Evolutionary conservation across 1,140 invertebrate genomes (phyloP), one percentile per base, ranked within the genome.

Genomic region (Phenacoccus solenopsis): DNA sequence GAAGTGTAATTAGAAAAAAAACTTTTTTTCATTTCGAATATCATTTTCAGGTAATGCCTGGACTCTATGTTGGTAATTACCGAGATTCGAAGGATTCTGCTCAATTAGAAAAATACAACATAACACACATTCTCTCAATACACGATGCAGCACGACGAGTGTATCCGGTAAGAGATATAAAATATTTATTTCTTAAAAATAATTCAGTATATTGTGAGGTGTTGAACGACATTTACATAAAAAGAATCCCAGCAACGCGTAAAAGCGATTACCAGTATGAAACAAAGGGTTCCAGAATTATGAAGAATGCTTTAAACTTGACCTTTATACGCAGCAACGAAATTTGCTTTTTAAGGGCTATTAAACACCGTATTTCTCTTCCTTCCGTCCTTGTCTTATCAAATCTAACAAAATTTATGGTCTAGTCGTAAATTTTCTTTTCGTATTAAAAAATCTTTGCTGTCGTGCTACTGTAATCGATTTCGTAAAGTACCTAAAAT

Each of bases 81-180:
- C 83, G 93, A 75, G 94, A 98, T 81, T 94, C 94, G 20, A 96
- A 96, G 80, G 94, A 97, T 80, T 78, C 85, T 13, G 84, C 88
- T 74, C 93, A 97, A 79, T 81, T 97, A 74, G 87, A 90, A 74
- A 87, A 89, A 72, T 90, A 91, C 81, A 87, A 90, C 75, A 98
- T 98, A 72, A 95, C 93, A 20, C 94, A 98, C 79, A 97, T 98
- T 73, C 82, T 98, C 68, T 90, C 94, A 71, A 94, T 98, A 78
- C 93, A 96, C 82, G 94, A 97, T 81, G 90, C 91, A 72, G 93
- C 94, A 13, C 85, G 90, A 73, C 85, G 88, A 80, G 80, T 94
- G 71, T 87, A 93, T 78, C 86, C 88, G 56, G 91, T 94, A 80
- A 85, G 85, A 85, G 74, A 30, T 28, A 30, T 67, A 16, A 28